A percentile compares a stretch with the other conserved stretches of the same genome.
Conservation (phyloP, 2,888 invertebrate genomes). For the Drosophila ustulata region DNA sequence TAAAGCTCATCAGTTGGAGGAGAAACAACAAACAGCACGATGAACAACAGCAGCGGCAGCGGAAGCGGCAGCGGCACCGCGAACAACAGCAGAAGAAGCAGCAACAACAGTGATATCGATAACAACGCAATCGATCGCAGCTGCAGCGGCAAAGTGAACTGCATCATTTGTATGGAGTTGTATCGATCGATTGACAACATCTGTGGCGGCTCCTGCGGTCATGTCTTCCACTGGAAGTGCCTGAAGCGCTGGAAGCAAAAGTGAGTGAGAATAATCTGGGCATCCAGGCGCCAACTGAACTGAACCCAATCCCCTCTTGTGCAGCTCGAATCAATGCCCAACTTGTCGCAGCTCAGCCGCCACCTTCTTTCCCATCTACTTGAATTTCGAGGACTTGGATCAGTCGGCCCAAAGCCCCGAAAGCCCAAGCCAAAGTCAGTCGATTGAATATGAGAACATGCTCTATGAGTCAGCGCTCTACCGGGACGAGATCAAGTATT, state of each 20-base stretch:
- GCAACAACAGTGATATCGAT: neutral
- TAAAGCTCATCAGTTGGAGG: too few relatives aligned
- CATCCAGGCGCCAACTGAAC: neutral
- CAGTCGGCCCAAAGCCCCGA: constrained; percentile 3
- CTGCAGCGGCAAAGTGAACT: neutral
- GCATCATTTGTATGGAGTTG: constrained; percentile 17
- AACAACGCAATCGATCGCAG: neutral
- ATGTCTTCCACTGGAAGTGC: constrained; percentile 24
- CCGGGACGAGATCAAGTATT: constrained; percentile 64
- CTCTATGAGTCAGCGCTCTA: constrained; percentile 58
- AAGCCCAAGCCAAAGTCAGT: neutral
- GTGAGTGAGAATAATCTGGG: neutral
- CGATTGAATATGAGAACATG: constrained; percentile 48
- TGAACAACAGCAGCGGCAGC: neutral
- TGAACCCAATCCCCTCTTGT: neutral
- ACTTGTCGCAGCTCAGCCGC: constrained; percentile 56
- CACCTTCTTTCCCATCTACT: constrained; percentile 54
- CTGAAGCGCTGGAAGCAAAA: constrained; percentile 8
- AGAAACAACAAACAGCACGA: neutral
- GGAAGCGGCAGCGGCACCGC: neutral
- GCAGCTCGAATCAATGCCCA: constrained; percentile 71
- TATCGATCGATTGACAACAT: constrained; percentile 14
- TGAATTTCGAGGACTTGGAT: constrained; percentile 61
- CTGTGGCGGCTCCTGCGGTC: constrained; percentile 13
- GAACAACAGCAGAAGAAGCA: neutral